Base-by-base conservation (phyloP, 2,113 vertebrate genomes). In the Eclectus roratus region DNA sequence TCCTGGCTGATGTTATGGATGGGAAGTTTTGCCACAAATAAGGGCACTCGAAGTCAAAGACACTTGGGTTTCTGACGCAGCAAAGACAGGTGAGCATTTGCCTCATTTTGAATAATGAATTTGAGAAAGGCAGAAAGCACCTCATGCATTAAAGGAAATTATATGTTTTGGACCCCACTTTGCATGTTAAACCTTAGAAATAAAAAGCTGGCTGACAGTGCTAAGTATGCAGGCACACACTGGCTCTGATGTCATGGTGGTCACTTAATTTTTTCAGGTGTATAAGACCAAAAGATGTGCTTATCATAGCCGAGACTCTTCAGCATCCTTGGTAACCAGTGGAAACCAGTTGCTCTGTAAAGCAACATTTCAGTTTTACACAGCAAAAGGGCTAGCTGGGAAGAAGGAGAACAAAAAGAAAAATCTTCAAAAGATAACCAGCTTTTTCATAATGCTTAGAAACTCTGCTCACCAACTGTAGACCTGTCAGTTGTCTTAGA, bases 241-340 rank as follows among this genome's bases (percentile, higher is more conserved):
- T 15, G 7, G 31, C 10, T 28, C 29, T 10, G 8, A 25, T 13
- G 47, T 13, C 50, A 20, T 8, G 21, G 16, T 10, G 13, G 13
- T 31, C 74, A n/a, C 10, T 39, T 58, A 15, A 21, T 12, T 41
- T 53, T 31, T 73, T 24, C 65, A 52, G 58, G 24, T 29, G 8
- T n/a, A 11, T 14, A 46, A 72, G 20, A 79, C 9, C 27, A 66
- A 21, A 50, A 58, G 16, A 41, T 17, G 11, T n/a, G 11, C 7
- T 24, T 39, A 27, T 17, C 7, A 5, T 27, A 80, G 20, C 29
- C 8, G 0, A 2, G 50, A 24, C 44, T 41, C 15, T 16, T 25
- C 43, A 33, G 23, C 10, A 13, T 27, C 4, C 28, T 44, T 60
- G 29, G 53, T 15, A 68, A 41, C 17, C n/a, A 68, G n/a, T 37